Evolutionary conservation across 2,113 vertebrate species (phyloP).

Genomic region (Microtus montanus): DNA sequence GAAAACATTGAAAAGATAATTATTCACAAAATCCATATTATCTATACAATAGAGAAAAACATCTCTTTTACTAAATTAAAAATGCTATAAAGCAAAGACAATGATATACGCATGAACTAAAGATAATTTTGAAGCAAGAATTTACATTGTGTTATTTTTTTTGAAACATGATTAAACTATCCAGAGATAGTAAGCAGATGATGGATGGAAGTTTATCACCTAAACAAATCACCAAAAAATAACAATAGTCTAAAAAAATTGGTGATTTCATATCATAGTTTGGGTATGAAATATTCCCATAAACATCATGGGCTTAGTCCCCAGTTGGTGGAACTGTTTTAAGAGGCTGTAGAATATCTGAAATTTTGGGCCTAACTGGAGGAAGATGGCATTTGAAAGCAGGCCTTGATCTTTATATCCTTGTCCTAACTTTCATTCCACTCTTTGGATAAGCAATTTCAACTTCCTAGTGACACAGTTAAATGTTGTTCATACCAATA

Average conservation of each 20-base stretch:
- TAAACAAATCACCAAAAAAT: not conserved
- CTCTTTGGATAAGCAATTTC: not conserved
- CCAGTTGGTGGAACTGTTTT: not conserved
- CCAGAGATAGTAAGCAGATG: not conserved
- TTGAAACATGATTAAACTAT: conserved; percentile 25
- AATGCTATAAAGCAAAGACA: conserved; percentile 69
- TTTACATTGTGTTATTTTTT: not conserved
- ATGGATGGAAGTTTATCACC: not conserved
- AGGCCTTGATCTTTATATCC: not conserved
- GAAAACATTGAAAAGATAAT: conserved; percentile 80
- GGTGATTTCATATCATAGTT: not conserved
- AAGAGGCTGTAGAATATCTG: not conserved
- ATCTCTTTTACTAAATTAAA: conserved; percentile 65
- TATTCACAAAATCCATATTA: conserved; percentile 83
- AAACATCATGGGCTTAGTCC: not conserved
- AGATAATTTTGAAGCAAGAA: conserved; percentile 24
- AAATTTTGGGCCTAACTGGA: not conserved
- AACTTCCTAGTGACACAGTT: not conserved
- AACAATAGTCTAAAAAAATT: not conserved
- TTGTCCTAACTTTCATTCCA: not conserved
- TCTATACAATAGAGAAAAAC: conserved; percentile 56
- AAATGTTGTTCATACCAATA: not conserved
- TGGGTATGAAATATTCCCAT: not conserved
- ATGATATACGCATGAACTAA: conserved; percentile 27
- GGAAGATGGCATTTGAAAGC: not conserved